Evolutionary conservation across 2,888 invertebrate species (phyloP).

Genomic region (Pristionchus mayeri): DNA sequence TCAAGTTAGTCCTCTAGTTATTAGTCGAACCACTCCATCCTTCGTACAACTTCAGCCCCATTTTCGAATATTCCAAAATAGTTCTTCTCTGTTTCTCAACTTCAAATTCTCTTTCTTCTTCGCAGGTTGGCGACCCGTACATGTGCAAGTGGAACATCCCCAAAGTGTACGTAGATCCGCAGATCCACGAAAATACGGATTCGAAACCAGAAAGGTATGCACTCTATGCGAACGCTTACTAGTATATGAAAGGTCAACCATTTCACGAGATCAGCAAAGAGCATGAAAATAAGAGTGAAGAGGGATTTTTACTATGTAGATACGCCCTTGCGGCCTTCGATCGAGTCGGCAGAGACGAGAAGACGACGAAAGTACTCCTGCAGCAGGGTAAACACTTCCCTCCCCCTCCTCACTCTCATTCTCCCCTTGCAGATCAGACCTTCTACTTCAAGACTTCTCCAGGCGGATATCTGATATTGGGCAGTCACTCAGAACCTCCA

Average conservation of each 20-base stretch:
- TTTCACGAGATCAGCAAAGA: too few species aligned
- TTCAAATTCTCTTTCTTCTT: too few species aligned
- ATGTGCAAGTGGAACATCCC: not conserved
- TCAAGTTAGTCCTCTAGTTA: too few species aligned
- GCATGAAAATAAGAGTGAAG: not conserved
- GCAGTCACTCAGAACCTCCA: not conserved
- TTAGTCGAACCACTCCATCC: too few species aligned
- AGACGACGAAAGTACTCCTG: not conserved
- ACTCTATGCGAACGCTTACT: too few species aligned
- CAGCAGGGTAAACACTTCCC: not conserved
- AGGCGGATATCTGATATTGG: not conserved
- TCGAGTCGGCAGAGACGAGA: not conserved
- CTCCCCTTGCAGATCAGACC: not conserved
- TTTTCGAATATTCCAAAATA: too few species aligned
- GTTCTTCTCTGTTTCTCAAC: too few species aligned
- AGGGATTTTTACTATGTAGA: not conserved
- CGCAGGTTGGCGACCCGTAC: not conserved
- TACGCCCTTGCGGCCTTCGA: not conserved
- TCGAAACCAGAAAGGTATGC: not conserved
- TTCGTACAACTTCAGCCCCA: too few species aligned
- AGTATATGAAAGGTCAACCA: too few species aligned
- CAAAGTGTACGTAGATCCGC: not conserved
- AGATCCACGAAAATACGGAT: not conserved
- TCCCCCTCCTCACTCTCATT: not conserved
- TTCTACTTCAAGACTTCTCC: not conserved